Conservation (phyloP, 2,888 invertebrate species). For the Heliconius charithonia region DNA sequence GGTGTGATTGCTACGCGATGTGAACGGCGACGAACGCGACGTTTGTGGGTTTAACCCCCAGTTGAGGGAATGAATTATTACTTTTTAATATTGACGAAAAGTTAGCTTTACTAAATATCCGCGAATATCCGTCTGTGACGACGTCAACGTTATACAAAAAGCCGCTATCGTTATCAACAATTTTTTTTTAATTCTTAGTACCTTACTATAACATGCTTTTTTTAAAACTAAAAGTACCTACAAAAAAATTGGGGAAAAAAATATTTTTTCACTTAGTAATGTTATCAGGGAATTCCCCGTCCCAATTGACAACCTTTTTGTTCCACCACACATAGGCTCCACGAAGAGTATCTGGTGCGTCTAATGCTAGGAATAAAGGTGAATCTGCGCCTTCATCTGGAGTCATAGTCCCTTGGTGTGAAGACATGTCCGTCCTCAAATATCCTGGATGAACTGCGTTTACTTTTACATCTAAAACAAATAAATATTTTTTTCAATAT, state of each 20-base stretch:
- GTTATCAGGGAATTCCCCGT: constrained; percentile 41
- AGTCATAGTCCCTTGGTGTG: constrained; percentile 82
- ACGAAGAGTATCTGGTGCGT: constrained; percentile 77
- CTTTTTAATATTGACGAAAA: too few relatives aligned
- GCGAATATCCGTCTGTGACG: too few relatives aligned
- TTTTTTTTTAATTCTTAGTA: too few relatives aligned
- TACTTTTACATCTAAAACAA: constrained; percentile 61
- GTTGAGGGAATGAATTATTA: too few relatives aligned
- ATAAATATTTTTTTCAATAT: neutral
- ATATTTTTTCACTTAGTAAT: neutral
- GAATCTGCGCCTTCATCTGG: constrained; percentile 83
- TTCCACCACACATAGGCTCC: constrained; percentile 87
- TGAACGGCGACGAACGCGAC: too few relatives aligned
- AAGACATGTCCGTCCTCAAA: constrained; percentile 90
- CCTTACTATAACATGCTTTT: too few relatives aligned
- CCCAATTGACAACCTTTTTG: constrained; percentile 83
- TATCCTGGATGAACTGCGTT: constrained; percentile 89
- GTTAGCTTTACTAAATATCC: too few relatives aligned
- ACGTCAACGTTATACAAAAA: too few relatives aligned
- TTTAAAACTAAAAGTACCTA: too few relatives aligned
- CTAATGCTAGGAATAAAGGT: constrained; percentile 79
- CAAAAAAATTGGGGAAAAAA: neutral
- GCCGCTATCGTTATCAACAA: too few relatives aligned
- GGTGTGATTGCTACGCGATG: too few relatives aligned
- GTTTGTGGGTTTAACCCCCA: too few relatives aligned